Conservation (phyloP, 2,888 invertebrate species). For the Julus scanicus region DNA sequence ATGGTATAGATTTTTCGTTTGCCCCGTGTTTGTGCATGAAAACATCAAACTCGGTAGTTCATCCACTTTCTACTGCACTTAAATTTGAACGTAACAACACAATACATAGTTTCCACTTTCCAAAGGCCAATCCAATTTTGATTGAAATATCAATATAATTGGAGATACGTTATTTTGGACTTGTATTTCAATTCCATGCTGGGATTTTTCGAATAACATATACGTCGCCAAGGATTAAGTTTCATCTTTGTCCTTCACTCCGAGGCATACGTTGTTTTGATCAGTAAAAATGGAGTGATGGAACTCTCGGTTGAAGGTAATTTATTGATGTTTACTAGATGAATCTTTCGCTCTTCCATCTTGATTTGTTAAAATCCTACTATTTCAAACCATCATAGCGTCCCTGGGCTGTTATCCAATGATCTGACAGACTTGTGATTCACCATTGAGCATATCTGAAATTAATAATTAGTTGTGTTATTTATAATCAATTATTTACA, state of each 20-base stretch:
- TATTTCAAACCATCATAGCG: not conserved
- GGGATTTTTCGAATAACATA: not conserved
- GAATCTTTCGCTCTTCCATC: not conserved
- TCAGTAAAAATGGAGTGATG: not conserved
- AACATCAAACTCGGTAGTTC: too few relatives aligned
- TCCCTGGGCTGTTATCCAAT: not conserved
- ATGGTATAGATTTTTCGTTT: too few relatives aligned
- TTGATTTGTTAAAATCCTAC: not conserved
- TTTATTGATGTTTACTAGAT: not conserved
- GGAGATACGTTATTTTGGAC: constrained; percentile 5
- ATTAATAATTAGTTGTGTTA: too few relatives aligned
- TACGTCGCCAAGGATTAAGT: not conserved
- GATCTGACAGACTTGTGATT: constrained; percentile 6
- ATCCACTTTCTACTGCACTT: not conserved
- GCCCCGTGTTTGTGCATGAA: too few relatives aligned
- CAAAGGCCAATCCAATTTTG: constrained; percentile 22
- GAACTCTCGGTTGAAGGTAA: not conserved
- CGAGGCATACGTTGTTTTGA: not conserved
- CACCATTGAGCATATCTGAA: not conserved
- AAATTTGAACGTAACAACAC: not conserved
- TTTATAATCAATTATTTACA: too few relatives aligned
- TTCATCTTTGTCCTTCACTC: not conserved
- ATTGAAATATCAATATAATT: not conserved
- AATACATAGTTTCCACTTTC: constrained; percentile 28
- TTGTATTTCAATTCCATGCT: not conserved